phyloP scores from a whole-genome alignment of 2,113 vertebrate genomes.

The Lepus americanus region DNA sequence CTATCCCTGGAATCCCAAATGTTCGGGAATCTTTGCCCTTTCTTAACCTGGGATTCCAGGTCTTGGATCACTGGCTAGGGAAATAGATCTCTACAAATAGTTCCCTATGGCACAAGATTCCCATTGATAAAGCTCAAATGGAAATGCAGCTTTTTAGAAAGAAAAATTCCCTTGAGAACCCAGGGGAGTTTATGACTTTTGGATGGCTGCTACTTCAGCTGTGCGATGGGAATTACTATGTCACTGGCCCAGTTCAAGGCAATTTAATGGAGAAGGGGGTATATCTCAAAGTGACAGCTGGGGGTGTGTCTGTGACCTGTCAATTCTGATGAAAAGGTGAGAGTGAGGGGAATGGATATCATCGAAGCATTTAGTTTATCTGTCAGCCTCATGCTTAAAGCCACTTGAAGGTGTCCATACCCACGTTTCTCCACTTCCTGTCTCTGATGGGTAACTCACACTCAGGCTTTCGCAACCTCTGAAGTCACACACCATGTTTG shows the following conservation, averaged over 20 bases:
- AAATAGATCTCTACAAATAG: not conserved
- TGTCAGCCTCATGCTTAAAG: not conserved
- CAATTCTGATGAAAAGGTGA: not conserved
- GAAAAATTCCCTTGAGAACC: not conserved
- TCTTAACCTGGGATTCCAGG: not conserved
- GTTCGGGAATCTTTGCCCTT: not conserved
- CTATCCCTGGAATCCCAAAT: not conserved
- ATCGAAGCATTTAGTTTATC: not conserved
- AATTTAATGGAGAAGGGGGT: not conserved
- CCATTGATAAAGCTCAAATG: not conserved
- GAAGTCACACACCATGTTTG: not conserved
- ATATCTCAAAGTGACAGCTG: not conserved
- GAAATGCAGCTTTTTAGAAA: not conserved
- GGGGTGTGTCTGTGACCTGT: no score
- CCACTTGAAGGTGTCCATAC: not conserved
- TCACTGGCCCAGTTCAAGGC: not conserved
- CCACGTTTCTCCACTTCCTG: no score
- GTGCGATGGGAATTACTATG: not conserved
- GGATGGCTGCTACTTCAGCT: not conserved
- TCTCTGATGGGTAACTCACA: not conserved
- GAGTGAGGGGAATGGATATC: not conserved
- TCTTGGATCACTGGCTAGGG: conserved; percentile 15
- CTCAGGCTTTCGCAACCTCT: accelerated
- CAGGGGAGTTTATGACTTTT: not conserved
- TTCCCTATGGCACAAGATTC: not conserved